phyloP scores from a whole-genome alignment of 2,797 vertebrate genomes.

The Phalloptychus januarius region DNA sequence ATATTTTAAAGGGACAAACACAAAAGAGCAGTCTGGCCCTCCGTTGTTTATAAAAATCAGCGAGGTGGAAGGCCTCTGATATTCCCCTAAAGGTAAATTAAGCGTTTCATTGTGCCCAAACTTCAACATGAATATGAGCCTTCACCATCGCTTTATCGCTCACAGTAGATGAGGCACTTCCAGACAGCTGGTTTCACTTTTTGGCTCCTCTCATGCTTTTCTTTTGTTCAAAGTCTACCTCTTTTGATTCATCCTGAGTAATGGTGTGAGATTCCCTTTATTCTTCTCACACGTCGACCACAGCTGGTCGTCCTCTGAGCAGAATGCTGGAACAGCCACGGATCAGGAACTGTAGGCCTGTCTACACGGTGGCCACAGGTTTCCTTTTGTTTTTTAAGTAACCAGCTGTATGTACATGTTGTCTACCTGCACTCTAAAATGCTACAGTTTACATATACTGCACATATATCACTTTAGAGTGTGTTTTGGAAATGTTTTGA shows the following conservation, averaged over 20 bases:
- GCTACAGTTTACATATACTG: neutral
- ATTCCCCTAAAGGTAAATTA: slow-evolving; percentile 76
- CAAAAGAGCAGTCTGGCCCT: slow-evolving; percentile 36
- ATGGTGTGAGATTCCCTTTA: slow-evolving; percentile 84
- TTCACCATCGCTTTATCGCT: slow-evolving; percentile 60
- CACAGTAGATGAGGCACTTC: slow-evolving; percentile 76
- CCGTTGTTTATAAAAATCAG: slow-evolving; percentile 26
- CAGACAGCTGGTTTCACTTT: slow-evolving; percentile 88
- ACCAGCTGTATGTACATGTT: neutral
- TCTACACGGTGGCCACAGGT: slow-evolving; percentile 31
- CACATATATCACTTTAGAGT: neutral
- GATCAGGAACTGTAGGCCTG: slow-evolving; percentile 31
- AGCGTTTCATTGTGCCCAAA: slow-evolving; percentile 78
- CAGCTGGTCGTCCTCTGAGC: slow-evolving; percentile 64
- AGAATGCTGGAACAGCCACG: slow-evolving; percentile 60
- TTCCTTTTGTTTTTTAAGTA: slow-evolving; percentile 45
- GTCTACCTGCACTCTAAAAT: neutral
- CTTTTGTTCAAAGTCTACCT: slow-evolving; percentile 72
- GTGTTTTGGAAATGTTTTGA: neutral
- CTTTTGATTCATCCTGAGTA: slow-evolving; percentile 89
- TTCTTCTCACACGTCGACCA: slow-evolving; percentile 68
- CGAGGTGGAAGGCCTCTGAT: slow-evolving; percentile 69
- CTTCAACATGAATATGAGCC: slow-evolving; percentile 56
- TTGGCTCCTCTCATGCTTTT: slow-evolving; percentile 51
- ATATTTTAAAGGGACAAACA: slow-evolving; percentile 64